These are phyloP conservation scores for Dioctria linearis DNA, from an alignment of 2,888 invertebrate genomes.

Conservation along the genomic window DNA sequence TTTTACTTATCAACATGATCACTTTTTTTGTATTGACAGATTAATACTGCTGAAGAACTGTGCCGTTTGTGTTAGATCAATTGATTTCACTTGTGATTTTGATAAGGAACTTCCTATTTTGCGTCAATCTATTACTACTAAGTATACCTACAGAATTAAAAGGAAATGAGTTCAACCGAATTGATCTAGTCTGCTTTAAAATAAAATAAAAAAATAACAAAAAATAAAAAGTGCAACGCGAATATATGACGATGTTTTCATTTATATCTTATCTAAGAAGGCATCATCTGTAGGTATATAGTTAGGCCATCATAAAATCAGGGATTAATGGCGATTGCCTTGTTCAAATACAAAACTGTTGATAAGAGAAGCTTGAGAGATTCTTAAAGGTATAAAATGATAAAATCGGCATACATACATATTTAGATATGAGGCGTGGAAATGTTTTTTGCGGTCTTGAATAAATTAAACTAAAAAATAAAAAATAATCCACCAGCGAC, in stretches of 20 bases:
- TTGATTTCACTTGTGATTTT: conserved; percentile 49
- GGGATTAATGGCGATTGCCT: conserved; percentile 20
- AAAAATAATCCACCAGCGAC: not conserved
- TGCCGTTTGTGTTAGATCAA: conserved; percentile 35
- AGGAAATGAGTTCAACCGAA: conserved; percentile 24
- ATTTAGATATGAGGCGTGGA: not conserved
- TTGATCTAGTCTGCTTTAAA: conserved; percentile 15
- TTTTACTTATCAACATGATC: conserved; percentile 25
- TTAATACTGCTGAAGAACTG: conserved; percentile 21
- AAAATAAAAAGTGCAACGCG: too few relatives aligned
- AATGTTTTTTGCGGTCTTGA: not conserved
- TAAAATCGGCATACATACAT: not conserved
- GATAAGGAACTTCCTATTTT: conserved; percentile 52
- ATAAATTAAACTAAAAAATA: not conserved
- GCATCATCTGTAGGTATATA: conserved; percentile 14
- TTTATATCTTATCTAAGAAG: conserved; percentile 25
- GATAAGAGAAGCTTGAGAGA: conserved; percentile 27
- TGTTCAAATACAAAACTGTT: conserved; percentile 17
- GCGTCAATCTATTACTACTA: conserved; percentile 6
- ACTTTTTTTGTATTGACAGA: not conserved
- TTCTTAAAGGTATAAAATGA: not conserved
- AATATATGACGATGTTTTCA: not conserved
- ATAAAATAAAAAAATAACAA: not conserved
- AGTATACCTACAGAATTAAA: not conserved
- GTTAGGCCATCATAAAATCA: conserved; percentile 7